These are phyloP conservation scores for Antheraea mylitta DNA, from an alignment of 1,140 invertebrate species.

Conservation along the genomic window DNA sequence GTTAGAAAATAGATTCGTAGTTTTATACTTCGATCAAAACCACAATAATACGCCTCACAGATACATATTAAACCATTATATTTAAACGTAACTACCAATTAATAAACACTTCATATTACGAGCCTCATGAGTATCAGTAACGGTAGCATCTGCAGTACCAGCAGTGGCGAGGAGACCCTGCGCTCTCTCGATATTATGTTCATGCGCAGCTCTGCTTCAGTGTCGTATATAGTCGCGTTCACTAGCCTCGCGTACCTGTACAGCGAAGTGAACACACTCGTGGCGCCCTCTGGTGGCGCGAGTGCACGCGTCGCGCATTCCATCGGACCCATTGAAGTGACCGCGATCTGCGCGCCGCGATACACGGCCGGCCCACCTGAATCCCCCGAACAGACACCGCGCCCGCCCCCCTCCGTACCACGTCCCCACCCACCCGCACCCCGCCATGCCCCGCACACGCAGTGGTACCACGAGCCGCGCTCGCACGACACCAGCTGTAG, in stretches of 20 bases:
- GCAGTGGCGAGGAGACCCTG: neutral
- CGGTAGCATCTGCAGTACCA: neutral
- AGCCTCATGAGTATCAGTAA: neutral
- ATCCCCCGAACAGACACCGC: constrained; percentile 58
- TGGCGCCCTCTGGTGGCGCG: constrained; percentile 27
- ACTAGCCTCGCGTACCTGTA: constrained; percentile 43
- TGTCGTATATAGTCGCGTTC: constrained; percentile 48
- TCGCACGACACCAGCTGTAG: constrained; percentile 41
- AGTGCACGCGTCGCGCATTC: constrained; percentile 35
- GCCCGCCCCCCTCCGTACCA: constrained; percentile 8
- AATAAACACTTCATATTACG: neutral
- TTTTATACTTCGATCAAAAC: neutral
- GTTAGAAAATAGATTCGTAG: neutral
- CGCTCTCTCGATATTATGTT: constrained; percentile 15
- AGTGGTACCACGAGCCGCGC: constrained; percentile 45
- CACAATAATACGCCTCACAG: too few species aligned
- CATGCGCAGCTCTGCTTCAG: constrained; percentile 36
- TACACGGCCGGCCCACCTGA: constrained; percentile 56
- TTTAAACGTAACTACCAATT: too few species aligned
- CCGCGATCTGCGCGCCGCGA: constrained; percentile 46
- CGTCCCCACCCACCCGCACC: neutral
- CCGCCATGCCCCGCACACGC: constrained; percentile 42
- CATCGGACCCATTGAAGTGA: constrained; percentile 61
- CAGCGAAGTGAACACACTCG: constrained; percentile 57
- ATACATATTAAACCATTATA: too few species aligned